Evolutionary conservation across 1,140 invertebrate genomes (phyloP).

Genomic region (Drosophila takahashii): DNA sequence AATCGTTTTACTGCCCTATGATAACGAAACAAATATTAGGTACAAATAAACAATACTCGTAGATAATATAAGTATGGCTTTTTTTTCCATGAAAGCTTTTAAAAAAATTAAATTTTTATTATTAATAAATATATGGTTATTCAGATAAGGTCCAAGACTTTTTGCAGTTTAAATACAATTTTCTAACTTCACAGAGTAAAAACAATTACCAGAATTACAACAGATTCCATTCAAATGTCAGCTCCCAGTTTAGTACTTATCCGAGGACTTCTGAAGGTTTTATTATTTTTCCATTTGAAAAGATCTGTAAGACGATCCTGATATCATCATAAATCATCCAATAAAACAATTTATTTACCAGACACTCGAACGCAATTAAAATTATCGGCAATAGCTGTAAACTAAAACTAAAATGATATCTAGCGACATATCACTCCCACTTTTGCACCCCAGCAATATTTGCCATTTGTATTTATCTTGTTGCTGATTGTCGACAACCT

Average conservation of each 20-base stretch:
- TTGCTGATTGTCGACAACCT: constrained; percentile 45
- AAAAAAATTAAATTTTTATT: too few species aligned
- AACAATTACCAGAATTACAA: too few species aligned
- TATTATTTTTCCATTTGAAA: too few species aligned
- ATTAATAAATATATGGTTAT: too few species aligned
- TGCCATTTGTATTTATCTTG: constrained; percentile 14
- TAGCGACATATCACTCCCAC: constrained; percentile 6
- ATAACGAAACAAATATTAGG: not conserved
- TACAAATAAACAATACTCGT: not conserved
- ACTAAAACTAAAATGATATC: constrained; percentile 25
- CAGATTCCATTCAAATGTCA: too few species aligned
- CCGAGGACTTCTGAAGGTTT: too few species aligned
- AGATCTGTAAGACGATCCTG: too few species aligned
- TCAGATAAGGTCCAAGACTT: too few species aligned
- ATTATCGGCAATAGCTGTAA: constrained; percentile 32
- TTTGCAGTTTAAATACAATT: too few species aligned
- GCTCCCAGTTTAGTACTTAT: too few species aligned
- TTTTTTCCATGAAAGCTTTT: too few species aligned
- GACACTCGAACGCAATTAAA: constrained; percentile 35
- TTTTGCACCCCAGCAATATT: constrained; percentile 5
- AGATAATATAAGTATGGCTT: not conserved
- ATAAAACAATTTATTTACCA: constrained; percentile 40
- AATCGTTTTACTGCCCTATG: not conserved
- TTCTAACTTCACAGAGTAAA: too few species aligned
- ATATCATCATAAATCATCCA: constrained; percentile 1